Conservation (phyloP, 2,113 vertebrate species). For the Panthera tigris region DNA sequence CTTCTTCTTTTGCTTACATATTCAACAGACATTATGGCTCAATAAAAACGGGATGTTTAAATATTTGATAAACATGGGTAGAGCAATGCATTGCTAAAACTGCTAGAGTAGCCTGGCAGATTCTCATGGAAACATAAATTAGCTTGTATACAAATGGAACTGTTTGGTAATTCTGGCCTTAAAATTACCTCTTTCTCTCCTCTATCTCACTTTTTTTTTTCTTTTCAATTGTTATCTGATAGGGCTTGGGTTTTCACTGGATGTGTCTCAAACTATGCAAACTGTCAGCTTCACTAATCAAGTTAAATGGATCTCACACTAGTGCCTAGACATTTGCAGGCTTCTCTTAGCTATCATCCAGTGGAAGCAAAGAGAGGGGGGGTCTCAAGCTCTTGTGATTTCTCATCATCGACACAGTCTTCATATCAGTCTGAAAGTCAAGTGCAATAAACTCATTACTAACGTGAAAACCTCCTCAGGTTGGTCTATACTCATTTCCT, state of each 20-base stretch:
- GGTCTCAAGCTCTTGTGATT: not conserved
- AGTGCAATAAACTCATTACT: not conserved
- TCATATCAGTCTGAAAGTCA: slow-evolving; percentile 41
- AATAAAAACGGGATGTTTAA: slow-evolving; percentile 66
- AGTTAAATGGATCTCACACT: slow-evolving; percentile 11
- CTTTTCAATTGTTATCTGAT: not conserved
- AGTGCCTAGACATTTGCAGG: slow-evolving; percentile 46
- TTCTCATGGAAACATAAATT: slow-evolving; percentile 61
- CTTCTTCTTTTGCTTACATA: slow-evolving; percentile 66
- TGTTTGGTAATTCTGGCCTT: slow-evolving; percentile 40
- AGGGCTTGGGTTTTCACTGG: slow-evolving; percentile 49
- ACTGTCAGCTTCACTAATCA: slow-evolving; percentile 49
- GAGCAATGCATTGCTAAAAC: slow-evolving; percentile 50
- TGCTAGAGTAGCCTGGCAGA: slow-evolving; percentile 41
- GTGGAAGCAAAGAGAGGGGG: not conserved
- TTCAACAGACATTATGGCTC: slow-evolving; percentile 55
- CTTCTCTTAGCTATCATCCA: slow-evolving; percentile 59
- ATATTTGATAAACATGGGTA: slow-evolving; percentile 72
- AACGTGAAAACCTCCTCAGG: not conserved
- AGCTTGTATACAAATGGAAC: slow-evolving; percentile 61
- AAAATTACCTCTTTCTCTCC: slow-evolving; percentile 55
- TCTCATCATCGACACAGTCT: not conserved
- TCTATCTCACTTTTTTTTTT: slow-evolving; percentile 47
- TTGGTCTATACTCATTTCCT: not conserved
- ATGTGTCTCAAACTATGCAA: slow-evolving; percentile 48